Conservation (phyloP, 2,888 invertebrate species). For the Protonemura montana region DNA sequence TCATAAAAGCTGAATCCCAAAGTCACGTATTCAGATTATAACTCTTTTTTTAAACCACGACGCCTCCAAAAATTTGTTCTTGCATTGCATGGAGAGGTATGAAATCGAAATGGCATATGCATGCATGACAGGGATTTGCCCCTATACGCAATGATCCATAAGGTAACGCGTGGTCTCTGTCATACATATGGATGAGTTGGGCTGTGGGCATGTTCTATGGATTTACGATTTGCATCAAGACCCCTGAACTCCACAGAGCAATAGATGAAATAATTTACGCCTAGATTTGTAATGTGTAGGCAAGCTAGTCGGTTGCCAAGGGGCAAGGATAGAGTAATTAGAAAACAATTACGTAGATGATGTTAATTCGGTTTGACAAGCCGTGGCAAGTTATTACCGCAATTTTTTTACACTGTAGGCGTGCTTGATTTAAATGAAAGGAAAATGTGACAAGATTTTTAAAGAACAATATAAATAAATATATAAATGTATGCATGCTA, state of each 20-base stretch:
- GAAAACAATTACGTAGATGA: background rate
- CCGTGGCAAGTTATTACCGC: background rate
- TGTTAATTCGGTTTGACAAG: background rate
- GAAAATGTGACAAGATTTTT: background rate
- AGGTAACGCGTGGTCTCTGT: background rate
- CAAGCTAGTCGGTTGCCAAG: background rate
- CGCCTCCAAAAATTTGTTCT: background rate
- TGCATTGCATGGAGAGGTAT: background rate
- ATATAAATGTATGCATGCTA: background rate
- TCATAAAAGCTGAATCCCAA: constrained; percentile 22
- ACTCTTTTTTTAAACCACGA: background rate
- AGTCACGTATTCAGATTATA: constrained; percentile 17
- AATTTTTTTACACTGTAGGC: background rate
- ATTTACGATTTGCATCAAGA: background rate
- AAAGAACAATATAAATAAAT: background rate
- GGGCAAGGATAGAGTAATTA: background rate
- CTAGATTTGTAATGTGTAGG: background rate
- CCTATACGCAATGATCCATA: no score
- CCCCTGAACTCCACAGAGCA: background rate
- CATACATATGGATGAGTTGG: background rate
- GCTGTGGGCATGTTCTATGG: background rate
- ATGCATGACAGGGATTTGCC: no score
- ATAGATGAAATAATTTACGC: background rate
- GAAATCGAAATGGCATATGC: no score
- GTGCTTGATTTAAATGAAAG: background rate